phyloP scores from a whole-genome alignment of 2,797 vertebrate species.

The Calcarius lapponicus region DNA sequence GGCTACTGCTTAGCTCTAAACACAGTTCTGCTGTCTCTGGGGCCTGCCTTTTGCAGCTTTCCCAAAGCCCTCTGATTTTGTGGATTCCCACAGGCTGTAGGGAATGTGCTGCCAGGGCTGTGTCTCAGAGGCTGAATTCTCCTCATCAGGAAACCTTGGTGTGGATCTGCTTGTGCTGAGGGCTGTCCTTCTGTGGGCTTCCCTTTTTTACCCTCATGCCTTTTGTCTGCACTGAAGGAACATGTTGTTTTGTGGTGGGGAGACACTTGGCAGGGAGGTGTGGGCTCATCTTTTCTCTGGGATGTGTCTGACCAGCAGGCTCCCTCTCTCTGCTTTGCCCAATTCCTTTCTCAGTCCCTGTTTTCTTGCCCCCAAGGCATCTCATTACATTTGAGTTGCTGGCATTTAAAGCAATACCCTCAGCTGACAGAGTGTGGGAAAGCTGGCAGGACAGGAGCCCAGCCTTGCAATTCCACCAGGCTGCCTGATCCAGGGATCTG shows the following conservation, averaged over 20 bases:
- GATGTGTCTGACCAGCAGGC: neutral
- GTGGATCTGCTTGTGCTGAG: neutral
- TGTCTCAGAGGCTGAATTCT: neutral
- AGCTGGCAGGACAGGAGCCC: neutral
- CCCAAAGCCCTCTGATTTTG: too few relatives aligned
- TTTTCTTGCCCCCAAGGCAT: neutral
- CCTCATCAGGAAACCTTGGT: neutral
- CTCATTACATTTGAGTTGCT: neutral
- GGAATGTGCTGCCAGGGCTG: neutral
- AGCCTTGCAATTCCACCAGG: neutral
- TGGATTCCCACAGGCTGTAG: neutral
- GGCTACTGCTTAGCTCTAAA: too few relatives aligned
- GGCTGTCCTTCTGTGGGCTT: neutral
- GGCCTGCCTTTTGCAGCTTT: too few relatives aligned
- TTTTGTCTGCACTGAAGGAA: neutral
- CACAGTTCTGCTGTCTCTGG: too few relatives aligned
- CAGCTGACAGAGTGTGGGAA: neutral
- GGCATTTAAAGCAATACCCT: neutral
- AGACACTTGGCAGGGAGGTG: neutral
- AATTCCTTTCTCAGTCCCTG: neutral
- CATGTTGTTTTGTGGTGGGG: accelerated
- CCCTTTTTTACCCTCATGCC: accelerated
- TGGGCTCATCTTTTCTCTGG: neutral
- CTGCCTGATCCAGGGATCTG: neutral
- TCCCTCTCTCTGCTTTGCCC: neutral